A percentile compares a stretch with the other conserved stretches of the same genome.
Conservation (phyloP, 2,888 invertebrate species). For the Diarsia rubi region DNA sequence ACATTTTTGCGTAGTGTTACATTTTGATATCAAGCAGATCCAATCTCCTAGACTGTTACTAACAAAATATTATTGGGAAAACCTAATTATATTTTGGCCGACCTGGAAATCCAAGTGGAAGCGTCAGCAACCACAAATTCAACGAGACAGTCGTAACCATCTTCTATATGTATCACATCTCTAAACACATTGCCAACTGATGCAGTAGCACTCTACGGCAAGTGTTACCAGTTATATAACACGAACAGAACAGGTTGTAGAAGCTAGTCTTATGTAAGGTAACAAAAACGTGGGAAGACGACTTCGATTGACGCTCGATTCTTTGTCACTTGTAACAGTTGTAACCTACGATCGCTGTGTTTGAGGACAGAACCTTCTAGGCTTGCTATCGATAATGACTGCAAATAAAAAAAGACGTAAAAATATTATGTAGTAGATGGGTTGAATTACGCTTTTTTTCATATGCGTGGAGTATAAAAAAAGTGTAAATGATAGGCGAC, state of each 20-base stretch:
- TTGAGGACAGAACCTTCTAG: constrained; percentile 4
- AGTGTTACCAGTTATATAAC: constrained; percentile 46
- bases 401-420: neutral
- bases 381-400: neutral
- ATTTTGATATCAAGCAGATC: too few relatives aligned
- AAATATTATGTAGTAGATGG: neutral
- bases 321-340: neutral
- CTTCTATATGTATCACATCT: neutral
- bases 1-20: too few relatives aligned
- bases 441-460: too few relatives aligned
- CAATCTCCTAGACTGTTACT: too few relatives aligned
- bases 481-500: too few relatives aligned
- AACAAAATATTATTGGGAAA: too few relatives aligned
- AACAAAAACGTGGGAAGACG: constrained; percentile 53
- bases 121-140: too few relatives aligned
- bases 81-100: too few relatives aligned
- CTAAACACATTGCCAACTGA: neutral
- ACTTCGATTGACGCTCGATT: constrained; percentile 19
- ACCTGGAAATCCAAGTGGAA: too few relatives aligned
- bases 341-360: neutral
- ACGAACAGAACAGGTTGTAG: constrained; percentile 32
- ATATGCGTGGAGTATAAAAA: too few relatives aligned
- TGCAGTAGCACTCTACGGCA: neutral
- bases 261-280: constrained; percentile 39
- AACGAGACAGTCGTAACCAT: too few relatives aligned